Evolutionary conservation across 2,888 invertebrate species (phyloP).

Genomic region (Aphidius colemani): DNA sequence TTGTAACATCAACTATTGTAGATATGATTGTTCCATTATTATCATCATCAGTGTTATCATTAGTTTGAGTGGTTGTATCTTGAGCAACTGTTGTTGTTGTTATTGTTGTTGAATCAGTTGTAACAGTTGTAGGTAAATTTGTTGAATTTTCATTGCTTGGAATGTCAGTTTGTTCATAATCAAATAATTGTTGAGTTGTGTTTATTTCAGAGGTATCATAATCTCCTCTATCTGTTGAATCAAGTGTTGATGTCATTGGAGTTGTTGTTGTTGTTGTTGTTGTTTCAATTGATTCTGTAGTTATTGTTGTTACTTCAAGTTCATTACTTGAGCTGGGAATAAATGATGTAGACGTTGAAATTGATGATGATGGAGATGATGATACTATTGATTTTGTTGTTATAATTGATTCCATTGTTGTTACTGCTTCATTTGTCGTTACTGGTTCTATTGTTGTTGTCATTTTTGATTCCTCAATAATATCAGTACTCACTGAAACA

Average conservation of each 20-base stretch:
- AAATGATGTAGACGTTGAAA: neutral
- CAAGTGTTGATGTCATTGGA: neutral
- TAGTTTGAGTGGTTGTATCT: neutral
- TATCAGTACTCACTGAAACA: slow-evolving; percentile 8
- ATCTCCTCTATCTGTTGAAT: no score
- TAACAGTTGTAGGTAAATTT: neutral
- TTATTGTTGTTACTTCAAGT: neutral
- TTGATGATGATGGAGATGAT: neutral
- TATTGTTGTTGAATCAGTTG: slow-evolving; percentile 12
- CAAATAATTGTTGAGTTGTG: neutral
- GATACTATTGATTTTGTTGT: neutral
- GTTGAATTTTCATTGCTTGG: neutral
- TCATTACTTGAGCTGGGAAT: no score
- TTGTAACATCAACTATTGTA: slow-evolving; percentile 4
- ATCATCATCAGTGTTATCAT: neutral
- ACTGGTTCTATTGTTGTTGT: neutral
- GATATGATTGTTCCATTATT: slow-evolving; percentile 1
- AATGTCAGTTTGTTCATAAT: no score
- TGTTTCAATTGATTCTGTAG: no score
- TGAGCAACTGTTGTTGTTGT: neutral
- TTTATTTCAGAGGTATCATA: no score
- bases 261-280: no score
- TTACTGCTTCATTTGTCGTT: slow-evolving; percentile 5
- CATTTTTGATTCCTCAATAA: slow-evolving; percentile 35
- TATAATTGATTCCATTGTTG: neutral